These are phyloP conservation scores for Tetrao urogallus DNA, from an alignment of 2,113 vertebrate genomes.

Conservation along the genomic window DNA sequence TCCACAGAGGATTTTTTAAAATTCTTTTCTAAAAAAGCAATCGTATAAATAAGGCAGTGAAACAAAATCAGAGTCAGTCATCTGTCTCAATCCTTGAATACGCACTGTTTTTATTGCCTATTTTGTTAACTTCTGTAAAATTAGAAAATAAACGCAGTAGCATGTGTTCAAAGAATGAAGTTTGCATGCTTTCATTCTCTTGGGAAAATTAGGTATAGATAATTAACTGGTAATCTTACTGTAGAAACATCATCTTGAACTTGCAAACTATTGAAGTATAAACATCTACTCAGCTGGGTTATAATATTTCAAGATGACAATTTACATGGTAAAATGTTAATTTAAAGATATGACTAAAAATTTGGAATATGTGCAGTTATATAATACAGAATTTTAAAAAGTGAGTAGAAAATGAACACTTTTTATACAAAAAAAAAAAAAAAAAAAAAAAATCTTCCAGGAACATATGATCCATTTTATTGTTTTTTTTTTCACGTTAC, in stretches of 20 bases:
- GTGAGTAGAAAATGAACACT: neutral
- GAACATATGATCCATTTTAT: neutral
- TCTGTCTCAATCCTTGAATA: neutral
- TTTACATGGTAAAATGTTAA: neutral
- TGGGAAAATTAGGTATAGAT: neutral
- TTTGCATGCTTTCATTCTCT: neutral
- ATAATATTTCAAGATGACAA: neutral
- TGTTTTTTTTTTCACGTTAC: neutral
- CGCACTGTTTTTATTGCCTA: fast-evolving
- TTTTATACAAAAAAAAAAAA: neutral
- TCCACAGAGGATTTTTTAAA: neutral
- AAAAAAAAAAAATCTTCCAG: neutral
- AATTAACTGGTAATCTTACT: neutral
- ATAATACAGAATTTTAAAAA: neutral
- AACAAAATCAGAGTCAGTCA: neutral
- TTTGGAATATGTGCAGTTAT: neutral
- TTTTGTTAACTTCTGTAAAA: neutral
- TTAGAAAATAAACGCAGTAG: neutral
- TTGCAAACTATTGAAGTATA: neutral
- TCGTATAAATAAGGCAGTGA: neutral
- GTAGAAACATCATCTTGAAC: neutral
- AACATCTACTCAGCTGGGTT: neutral
- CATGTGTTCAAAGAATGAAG: neutral
- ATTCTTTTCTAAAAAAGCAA: neutral
- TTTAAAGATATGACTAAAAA: neutral